A percentile compares a stretch with the other conserved stretches of the same genome.
These are phyloP conservation scores for Tigriopus californicus DNA, from an alignment of 2,888 invertebrate genomes.

Conservation along the genomic window DNA sequence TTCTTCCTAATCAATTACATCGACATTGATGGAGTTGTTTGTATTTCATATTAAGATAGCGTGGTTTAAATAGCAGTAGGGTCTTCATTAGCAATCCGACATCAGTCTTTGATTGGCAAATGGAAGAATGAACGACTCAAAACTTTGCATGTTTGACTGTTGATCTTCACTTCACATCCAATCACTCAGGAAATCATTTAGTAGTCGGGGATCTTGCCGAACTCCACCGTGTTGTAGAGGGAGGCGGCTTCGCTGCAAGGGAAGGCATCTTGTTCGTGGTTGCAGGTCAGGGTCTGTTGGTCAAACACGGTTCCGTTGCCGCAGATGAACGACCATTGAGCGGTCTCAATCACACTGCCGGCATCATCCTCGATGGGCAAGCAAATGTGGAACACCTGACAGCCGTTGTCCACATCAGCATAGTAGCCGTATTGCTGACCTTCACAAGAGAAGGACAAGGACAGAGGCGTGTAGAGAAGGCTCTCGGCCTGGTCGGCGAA, in stretches of 20 bases:
- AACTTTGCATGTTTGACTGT: too few relatives aligned
- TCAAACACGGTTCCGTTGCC: conserved; percentile 22
- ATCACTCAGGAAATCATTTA: too few relatives aligned
- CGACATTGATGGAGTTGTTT: too few relatives aligned
- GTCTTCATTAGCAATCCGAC: too few relatives aligned
- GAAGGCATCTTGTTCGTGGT: conserved; percentile 48
- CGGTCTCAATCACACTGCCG: conserved; percentile 16
- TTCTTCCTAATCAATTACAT: too few relatives aligned
- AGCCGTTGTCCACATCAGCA: conserved; percentile 69
- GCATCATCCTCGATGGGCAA: conserved; percentile 16
- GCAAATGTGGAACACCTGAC: conserved; percentile 29
- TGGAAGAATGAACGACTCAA: too few relatives aligned
- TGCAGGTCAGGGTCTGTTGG: conserved; percentile 46
- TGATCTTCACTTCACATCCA: too few relatives aligned
- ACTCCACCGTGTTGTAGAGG: conserved; percentile 37
- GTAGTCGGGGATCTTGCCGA: not conserved
- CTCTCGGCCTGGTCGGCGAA: conserved; percentile 19
- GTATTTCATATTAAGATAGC: too few relatives aligned
- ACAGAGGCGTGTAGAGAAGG: conserved; percentile 16
- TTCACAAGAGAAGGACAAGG: conserved; percentile 18
- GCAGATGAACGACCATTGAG: conserved; percentile 20
- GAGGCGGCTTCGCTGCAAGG: conserved; percentile 53
- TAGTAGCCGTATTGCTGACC: conserved; percentile 48
- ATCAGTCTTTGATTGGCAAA: too few relatives aligned
- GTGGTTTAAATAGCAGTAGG: too few relatives aligned